These are phyloP conservation scores for Drosophila limbata DNA, from an alignment of 2,888 invertebrate genomes.

Conservation along the genomic window DNA sequence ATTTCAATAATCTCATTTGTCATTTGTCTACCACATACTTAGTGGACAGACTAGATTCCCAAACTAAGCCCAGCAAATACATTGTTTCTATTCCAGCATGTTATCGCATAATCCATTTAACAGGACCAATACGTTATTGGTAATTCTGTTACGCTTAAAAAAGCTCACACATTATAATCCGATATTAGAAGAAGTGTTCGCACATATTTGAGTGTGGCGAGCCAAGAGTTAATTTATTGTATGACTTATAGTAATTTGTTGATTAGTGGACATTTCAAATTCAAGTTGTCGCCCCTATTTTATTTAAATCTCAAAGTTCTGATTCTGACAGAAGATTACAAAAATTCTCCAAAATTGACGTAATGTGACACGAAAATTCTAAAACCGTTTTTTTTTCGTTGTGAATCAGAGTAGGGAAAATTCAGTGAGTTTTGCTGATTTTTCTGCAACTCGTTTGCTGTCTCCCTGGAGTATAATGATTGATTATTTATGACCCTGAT, in stretches of 20 bases:
- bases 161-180: not conserved
- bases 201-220: not conserved
- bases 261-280: too few species aligned
- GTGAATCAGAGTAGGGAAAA: conserved; percentile 8
- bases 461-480: conserved; percentile 58
- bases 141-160: not conserved
- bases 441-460: conserved; percentile 23
- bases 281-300: too few species aligned
- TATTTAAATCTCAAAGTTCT: not conserved
- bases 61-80: not conserved
- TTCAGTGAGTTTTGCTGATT: conserved; percentile 19
- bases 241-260: not conserved
- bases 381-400: conserved; percentile 23
- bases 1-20: not conserved
- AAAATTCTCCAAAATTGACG: conserved; percentile 1
- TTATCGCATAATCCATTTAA: not conserved
- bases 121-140: not conserved
- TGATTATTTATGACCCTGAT: conserved; percentile 60
- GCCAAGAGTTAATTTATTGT: too few species aligned
- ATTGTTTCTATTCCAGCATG: not conserved
- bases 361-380: not conserved
- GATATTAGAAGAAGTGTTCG: too few species aligned
- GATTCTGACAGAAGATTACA: not conserved
- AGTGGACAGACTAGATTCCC: not conserved
- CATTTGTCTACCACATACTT: not conserved